Base-by-base conservation (phyloP, 2,797 vertebrate genomes). In the Calcarius lapponicus region DNA sequence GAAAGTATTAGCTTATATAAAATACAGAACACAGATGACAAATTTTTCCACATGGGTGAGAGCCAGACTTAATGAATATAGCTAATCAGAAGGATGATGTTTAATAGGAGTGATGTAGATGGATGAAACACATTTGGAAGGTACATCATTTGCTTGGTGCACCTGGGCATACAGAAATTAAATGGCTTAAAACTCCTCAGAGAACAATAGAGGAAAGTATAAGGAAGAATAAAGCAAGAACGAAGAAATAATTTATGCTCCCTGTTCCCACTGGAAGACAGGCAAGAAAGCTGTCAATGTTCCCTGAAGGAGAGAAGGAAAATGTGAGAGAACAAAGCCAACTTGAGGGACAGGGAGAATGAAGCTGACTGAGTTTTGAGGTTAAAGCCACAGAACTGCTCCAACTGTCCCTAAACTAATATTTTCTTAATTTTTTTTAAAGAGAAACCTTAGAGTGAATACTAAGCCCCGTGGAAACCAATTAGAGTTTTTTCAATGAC, bases 141-240 rank as follows among this genome's bases (percentile, higher is more conserved):
- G 38, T 57, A 67, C 5, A 70, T 19, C 1, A 62, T 85, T 94
- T 82, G 32, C 57, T 69, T 64, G 47, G 53, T 67, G 86, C 64
- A 91, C 45, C 45, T 87, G 78, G 71, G 36, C 53, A 20, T 91
- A 69, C 7, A 64, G 78, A 90, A 91, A 80, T 90, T 80, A 85
- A 92, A 92, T 50, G 17, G 20, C 45, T 91, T 70, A 85, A 90
- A 82, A 76, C 32, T 81, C 90, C 80, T 78, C 22, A 15, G 83
- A 93, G 92, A 80, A 65, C 36, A 82, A 64, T 43, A 71, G 42
- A 82, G 5, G 9, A 57, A 85, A 5, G n/a, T 36, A 56, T 53
- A 82, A 93, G 43, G 42, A 95, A 90, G 71, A 88, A 53, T 82
- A 67, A 95, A 86, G 21, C 10, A 76, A 79, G 60, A 79, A 83